phyloP scores from a whole-genome alignment of 2,113 vertebrate species.

The Muntiacus reevesi region DNA sequence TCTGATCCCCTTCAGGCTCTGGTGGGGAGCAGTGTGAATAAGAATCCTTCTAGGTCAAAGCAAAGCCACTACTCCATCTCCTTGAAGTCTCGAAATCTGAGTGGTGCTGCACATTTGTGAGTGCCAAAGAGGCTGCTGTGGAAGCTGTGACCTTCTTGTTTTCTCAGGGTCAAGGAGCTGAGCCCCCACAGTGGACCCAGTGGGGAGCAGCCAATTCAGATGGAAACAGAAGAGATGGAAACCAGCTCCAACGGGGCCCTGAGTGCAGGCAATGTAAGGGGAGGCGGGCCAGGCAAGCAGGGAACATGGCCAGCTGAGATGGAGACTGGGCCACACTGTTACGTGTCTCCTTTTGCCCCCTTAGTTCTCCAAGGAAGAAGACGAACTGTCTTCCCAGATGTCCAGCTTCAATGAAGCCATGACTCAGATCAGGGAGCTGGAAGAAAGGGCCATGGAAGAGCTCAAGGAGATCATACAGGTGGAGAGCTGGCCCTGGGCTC shows the following conservation, averaged over 20 bases:
- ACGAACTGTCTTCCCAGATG: slow-evolving; percentile 80
- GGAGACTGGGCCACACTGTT: background rate
- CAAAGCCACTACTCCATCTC: background rate
- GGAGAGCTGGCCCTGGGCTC: background rate
- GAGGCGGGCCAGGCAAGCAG: background rate
- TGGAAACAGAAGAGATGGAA: slow-evolving; percentile 79
- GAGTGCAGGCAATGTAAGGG: slow-evolving; percentile 69
- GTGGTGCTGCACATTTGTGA: background rate
- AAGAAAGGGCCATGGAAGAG: slow-evolving; percentile 82
- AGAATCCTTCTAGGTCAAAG: background rate
- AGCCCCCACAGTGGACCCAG: slow-evolving; percentile 75
- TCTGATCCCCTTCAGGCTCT: slow-evolving; percentile 79
- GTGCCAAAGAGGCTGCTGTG: background rate
- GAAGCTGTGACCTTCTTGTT: slow-evolving; percentile 22
- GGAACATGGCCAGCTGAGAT: background rate
- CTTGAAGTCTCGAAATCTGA: background rate
- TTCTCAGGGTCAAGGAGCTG: slow-evolving; percentile 85
- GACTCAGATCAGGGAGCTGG: slow-evolving; percentile 79
- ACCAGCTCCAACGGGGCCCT: slow-evolving; percentile 23
- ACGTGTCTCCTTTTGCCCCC: slow-evolving; percentile 35
- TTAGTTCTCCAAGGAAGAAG: slow-evolving; percentile 79
- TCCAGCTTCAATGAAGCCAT: slow-evolving; percentile 80
- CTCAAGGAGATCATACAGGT: slow-evolving; percentile 83
- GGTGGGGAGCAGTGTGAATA: slow-evolving; percentile 76
- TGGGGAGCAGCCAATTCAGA: slow-evolving; percentile 74